These are phyloP conservation scores for Malurus alboscapulatus DNA, from an alignment of 2,113 vertebrate genomes.

Conservation along the genomic window DNA sequence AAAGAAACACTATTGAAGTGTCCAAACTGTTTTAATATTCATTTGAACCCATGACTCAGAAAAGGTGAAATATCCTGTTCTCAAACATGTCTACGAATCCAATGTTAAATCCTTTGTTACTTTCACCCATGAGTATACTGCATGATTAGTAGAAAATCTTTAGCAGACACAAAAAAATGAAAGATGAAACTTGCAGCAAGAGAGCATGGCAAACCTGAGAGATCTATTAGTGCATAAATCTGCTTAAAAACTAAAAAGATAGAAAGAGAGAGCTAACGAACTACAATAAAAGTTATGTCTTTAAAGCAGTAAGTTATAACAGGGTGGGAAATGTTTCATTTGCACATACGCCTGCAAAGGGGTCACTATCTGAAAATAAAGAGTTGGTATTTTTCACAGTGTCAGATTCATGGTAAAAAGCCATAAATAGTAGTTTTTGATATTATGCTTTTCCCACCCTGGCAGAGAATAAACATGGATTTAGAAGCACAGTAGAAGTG, in stretches of 20 bases:
- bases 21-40: not conserved
- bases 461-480: slow-evolving; percentile 80
- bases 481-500: slow-evolving; percentile 83
- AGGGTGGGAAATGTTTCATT: slow-evolving; percentile 81
- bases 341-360: slow-evolving; percentile 63
- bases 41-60: not conserved
- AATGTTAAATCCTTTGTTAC: not conserved
- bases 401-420: slow-evolving; percentile 71
- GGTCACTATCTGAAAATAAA: slow-evolving; percentile 52
- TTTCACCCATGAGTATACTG: slow-evolving; percentile 15
- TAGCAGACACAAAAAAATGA: slow-evolving; percentile 77
- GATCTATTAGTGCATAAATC: slow-evolving; percentile 78
- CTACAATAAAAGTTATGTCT: slow-evolving; percentile 77
- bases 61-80: not conserved
- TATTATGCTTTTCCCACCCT: slow-evolving; percentile 80
- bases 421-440: slow-evolving; percentile 42
- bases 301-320: slow-evolving; percentile 75
- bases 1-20: not conserved
- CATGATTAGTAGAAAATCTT: slow-evolving; percentile 74
- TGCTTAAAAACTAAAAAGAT: slow-evolving; percentile 70
- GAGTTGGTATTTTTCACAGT: slow-evolving; percentile 66
- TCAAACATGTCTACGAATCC: not conserved
- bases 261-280: slow-evolving; percentile 77
- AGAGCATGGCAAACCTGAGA: slow-evolving; percentile 80
- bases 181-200: slow-evolving; percentile 79